Percentiles rank a stretch among this genome's conserved stretches.
Evolutionary conservation across 1,140 invertebrate genomes (phyloP).

Genomic region (Cephus cinctus): DNA sequence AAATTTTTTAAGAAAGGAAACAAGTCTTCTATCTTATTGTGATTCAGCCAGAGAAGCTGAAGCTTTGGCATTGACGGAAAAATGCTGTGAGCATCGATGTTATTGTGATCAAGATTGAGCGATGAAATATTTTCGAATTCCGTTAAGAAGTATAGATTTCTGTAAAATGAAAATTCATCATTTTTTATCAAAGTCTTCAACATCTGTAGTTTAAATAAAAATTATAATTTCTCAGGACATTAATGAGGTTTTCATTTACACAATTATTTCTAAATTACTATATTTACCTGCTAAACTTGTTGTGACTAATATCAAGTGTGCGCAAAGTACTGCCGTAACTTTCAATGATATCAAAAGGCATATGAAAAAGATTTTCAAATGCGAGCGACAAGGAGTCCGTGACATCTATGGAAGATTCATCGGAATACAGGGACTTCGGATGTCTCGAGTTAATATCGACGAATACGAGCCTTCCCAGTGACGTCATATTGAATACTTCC

Average conservation of each 20-base stretch:
- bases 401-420: slow-evolving; percentile 23
- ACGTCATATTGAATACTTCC: slow-evolving; percentile 48
- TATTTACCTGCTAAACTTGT: slow-evolving; percentile 66
- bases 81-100: slow-evolving; percentile 62
- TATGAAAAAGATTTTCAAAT: slow-evolving; percentile 45
- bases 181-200: slow-evolving; percentile 6
- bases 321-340: slow-evolving; percentile 39
- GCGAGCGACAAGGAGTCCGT: slow-evolving; percentile 41
- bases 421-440: slow-evolving; percentile 20
- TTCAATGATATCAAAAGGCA: slow-evolving; percentile 48
- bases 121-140: slow-evolving; percentile 70
- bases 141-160: slow-evolving; percentile 67
- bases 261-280: neutral
- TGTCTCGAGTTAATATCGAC: slow-evolving; percentile 43
- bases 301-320: slow-evolving; percentile 71
- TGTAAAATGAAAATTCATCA: slow-evolving; percentile 48
- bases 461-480: slow-evolving; percentile 50
- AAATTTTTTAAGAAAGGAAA: slow-evolving; percentile 71
- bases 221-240: slow-evolving; percentile 7
- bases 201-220: slow-evolving; percentile 10
- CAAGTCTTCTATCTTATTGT: slow-evolving; percentile 70
- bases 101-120: slow-evolving; percentile 74
- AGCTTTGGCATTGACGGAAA: slow-evolving; percentile 68
- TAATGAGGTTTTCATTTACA: slow-evolving; percentile 4
- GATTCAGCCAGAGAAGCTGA: slow-evolving; percentile 76